Percentiles rank a stretch among this genome's conserved stretches.
phyloP scores from a whole-genome alignment of 2,888 invertebrate genomes.

The Synanthedon andrenaeformis region DNA sequence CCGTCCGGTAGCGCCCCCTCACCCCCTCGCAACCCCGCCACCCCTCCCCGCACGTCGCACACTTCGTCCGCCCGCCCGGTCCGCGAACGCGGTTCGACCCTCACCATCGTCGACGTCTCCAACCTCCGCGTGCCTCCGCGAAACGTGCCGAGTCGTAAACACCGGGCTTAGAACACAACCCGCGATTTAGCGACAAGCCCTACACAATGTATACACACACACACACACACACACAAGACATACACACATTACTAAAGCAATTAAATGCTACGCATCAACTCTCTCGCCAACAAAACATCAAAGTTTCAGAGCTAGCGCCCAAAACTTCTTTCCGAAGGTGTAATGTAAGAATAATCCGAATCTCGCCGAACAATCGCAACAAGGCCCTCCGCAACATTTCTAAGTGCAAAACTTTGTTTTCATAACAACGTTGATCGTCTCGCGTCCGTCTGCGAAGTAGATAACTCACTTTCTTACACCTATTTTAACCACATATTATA shows the following conservation, averaged over 20 bases:
- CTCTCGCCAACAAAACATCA: constrained; percentile 23
- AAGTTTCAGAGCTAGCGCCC: constrained; percentile 3
- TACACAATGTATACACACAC: constrained; percentile 7
- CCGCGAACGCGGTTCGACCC: constrained; percentile 1
- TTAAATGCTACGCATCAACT: constrained; percentile 41
- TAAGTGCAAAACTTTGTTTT: constrained; percentile 33
- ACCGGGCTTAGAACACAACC: constrained; percentile 22
- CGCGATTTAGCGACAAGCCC: constrained; percentile 19
- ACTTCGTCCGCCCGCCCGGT: constrained; percentile 11
- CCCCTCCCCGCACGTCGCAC: constrained; percentile 40
- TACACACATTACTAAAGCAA: constrained; percentile 46
- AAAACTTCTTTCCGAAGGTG: constrained; percentile 2
- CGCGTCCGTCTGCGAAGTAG: constrained; percentile 33
- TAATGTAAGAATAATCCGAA: not conserved
- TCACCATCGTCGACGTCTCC: not conserved
- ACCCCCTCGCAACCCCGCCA: constrained; percentile 25
- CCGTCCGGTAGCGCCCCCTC: constrained; percentile 52
- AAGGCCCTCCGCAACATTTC: constrained; percentile 31
- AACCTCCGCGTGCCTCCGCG: constrained; percentile 1
- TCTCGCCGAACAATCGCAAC: constrained; percentile 4
- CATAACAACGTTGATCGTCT: constrained; percentile 30
- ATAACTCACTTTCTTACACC: constrained; percentile 8
- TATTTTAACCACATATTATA: no score
- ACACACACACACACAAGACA: constrained; percentile 3
- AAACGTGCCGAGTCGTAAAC: constrained; percentile 20